Conservation (phyloP, 2,797 vertebrate genomes). For the Enteromius paludinosus region DNA sequence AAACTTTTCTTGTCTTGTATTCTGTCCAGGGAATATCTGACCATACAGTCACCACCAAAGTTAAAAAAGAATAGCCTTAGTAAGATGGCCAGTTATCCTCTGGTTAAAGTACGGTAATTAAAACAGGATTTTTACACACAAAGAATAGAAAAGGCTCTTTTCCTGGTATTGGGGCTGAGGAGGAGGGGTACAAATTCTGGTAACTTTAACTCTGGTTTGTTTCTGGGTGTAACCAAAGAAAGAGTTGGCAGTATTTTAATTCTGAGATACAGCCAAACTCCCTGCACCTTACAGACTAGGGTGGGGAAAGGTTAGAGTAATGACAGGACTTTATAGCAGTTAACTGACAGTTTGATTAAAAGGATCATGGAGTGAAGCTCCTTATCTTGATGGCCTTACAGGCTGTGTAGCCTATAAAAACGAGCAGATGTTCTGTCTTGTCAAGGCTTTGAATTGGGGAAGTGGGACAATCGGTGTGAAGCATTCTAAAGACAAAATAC, state of each 20-base stretch:
- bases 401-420: conserved; percentile 32
- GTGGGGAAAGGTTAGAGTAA: neutral
- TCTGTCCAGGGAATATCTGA: neutral
- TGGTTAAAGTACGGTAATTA: conserved; percentile 20
- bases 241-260: conserved; percentile 46
- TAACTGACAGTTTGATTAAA: conserved; percentile 24
- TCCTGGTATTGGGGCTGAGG: conserved; percentile 51
- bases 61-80: neutral
- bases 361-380: neutral
- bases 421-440: conserved; percentile 1
- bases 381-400: conserved; percentile 30
- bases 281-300: conserved; percentile 27
- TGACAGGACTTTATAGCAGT: conserved; percentile 8
- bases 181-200: conserved; percentile 60
- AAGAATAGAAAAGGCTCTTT: conserved; percentile 57
- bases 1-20: neutral
- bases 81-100: conserved; percentile 20
- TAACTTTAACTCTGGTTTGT: conserved; percentile 70
- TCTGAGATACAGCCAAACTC: conserved; percentile 14
- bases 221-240: conserved; percentile 65
- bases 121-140: conserved; percentile 30
- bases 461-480: conserved; percentile 25
- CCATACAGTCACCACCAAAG: neutral
- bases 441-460: conserved; percentile 33
- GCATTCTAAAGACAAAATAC: conserved; percentile 1